Evolutionary conservation across 1,140 invertebrate species (phyloP), one percentile per base, ranked within the genome.

Genomic region (Micrasema longulum): DNA sequence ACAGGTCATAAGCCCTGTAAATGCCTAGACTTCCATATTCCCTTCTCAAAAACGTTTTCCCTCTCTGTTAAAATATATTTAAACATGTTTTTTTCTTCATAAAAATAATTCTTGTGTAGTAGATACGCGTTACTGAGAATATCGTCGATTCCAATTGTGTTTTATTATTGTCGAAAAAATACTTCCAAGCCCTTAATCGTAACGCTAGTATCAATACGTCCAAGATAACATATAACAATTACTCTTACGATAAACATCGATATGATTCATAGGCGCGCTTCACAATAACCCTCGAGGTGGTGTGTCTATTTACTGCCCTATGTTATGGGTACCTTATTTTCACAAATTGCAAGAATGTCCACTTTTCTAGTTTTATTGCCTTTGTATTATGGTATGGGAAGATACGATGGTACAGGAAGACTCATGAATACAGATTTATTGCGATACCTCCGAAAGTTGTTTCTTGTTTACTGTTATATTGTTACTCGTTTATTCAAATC

Each of bases 321-420:
- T n/a, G n/a, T n/a, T n/a, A n/a, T n/a, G 16, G 41, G 47, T 43
- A 67, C 48, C 67, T 67, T 72, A 72, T 72, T 60, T 66, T 41
- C 65, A 73, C 65, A 73, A 73, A 69, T 73, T 69, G 71, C 71
- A 63, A n/a, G 65, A 64, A 35, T 66, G 71, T 60, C 64, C 71
- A 73, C 71, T 69, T 36, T 63, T 63, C 66, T 47, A 41, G 20
- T 69, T 73, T 73, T 73, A 73, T 73, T 73, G 66, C 71, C 45
- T 9, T 69, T 20, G 41, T 23, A 36, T 62, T 50, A n/a, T n/a
- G n/a, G n/a, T n/a, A n/a, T n/a, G n/a, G n/a, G n/a, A n/a, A 50
- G 68, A 73, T 73, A 73, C 43, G 53, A 43, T 48, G 55, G 18
- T 53, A 43, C 43, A 68, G 26, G 53, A 26, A 41, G 71, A 22